Base-by-base conservation (phyloP, 2,113 vertebrate species). In the Cettia cetti region DNA sequence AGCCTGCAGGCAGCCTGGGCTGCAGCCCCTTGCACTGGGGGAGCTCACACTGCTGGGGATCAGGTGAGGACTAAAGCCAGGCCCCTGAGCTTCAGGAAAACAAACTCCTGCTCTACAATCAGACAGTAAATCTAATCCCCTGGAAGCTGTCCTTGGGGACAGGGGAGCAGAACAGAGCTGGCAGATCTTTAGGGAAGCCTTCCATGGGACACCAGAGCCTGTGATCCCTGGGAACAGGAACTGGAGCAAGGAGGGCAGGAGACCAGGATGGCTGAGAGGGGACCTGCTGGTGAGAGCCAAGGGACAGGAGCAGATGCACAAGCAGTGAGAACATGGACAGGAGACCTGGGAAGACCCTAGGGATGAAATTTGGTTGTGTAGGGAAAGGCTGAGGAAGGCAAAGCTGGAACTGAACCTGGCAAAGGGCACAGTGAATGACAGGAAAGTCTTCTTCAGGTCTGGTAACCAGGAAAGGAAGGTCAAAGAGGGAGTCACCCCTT, bases 291-390 rank as follows among this genome's bases (percentile, higher is more conserved):
- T 14, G 53, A 52, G 11, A 6, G 10, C 21, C 28, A 53, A 70
- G 47, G n/a, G 10, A 24, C n/a, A 30, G 54, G 6, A 39, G 28
- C 11, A 52, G 27, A n/a, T 7, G 45, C 22, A 15, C 63, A 60
- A 39, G 45, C 54, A 53, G 17, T 23, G 54, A 17, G 3, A 24
- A 17, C 19, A 30, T 0, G 1, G 45, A 3, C 18, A 45, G 40
- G 28, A 13, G 28, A 15, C 23, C 56, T 69, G 74, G 47, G 65
- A 54, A 11, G 56, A 14, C 47, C 14, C 24, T 7, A 30, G 45
- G 56, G 20, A 21, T 35, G n/a, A 21, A 39, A 24, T 26, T 3
- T n/a, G 24, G 8, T 4, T 37, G 28, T 30, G 47, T 21, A 11
- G 28, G 40, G 40, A 47, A 19, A n/a, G 39, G 7, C 3, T 24